phyloP scores from a whole-genome alignment of 2,888 invertebrate genomes.

The Pollenia griseotomentosa region DNA sequence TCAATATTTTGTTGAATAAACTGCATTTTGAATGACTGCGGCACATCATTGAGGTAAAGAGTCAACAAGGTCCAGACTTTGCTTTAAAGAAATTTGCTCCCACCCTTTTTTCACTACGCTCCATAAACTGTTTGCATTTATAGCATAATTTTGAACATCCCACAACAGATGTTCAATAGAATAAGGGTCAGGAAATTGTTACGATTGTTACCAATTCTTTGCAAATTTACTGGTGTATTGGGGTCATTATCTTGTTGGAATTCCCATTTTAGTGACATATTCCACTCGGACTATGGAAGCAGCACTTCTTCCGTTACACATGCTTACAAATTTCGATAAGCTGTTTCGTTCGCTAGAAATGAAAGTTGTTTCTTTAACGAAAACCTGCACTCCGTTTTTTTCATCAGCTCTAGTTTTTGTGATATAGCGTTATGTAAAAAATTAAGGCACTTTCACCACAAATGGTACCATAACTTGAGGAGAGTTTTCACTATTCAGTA shows the following conservation, averaged over 20 bases:
- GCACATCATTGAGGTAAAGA: slow-evolving; percentile 16
- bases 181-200: slow-evolving; percentile 72
- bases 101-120: background rate
- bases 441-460: no score
- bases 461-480: no score
- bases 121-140: background rate
- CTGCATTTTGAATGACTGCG: slow-evolving; percentile 20
- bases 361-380: no score
- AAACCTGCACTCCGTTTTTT: no score
- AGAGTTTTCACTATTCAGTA: no score
- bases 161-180: slow-evolving; percentile 63
- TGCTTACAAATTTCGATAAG: no score
- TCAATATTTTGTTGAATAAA: background rate
- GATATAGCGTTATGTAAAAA: no score
- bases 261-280: background rate
- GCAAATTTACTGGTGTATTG: slow-evolving; percentile 53
- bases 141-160: background rate
- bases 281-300: slow-evolving; percentile 64
- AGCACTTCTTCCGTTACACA: slow-evolving; percentile 4
- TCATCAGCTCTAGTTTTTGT: no score
- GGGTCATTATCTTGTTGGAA: slow-evolving; percentile 72
- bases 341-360: no score
- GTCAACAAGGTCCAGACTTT: slow-evolving; percentile 10
- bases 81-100: background rate
- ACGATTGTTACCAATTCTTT: slow-evolving; percentile 66